A percentile compares a stretch with the other conserved stretches of the same genome.
phyloP scores from a whole-genome alignment of 2,113 vertebrate species.

The Centropristis striata region DNA sequence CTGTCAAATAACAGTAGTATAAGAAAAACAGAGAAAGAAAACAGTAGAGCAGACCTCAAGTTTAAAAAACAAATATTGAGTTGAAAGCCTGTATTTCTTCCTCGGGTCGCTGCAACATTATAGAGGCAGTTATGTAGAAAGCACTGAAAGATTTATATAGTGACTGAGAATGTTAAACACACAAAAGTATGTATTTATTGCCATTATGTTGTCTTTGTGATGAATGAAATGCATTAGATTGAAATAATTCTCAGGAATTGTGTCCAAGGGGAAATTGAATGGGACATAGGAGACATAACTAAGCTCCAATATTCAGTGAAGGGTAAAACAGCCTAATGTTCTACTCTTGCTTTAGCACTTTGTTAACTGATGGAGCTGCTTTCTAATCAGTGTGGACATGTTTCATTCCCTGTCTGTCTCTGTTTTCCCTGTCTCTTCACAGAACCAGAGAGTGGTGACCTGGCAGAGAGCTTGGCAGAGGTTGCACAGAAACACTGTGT shows the following conservation, averaged over 20 bases:
- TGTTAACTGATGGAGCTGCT: conserved; percentile 26
- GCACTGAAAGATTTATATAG: not conserved
- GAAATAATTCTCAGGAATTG: conserved; percentile 16
- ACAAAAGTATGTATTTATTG: not conserved
- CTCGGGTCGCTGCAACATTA: not conserved
- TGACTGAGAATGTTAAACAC: not conserved
- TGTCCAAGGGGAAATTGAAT: conserved; percentile 17
- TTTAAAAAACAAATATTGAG: not conserved
- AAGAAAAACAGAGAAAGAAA: no score
- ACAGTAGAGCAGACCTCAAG: not conserved
- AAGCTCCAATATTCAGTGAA: not conserved
- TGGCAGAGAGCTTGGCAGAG: conserved; percentile 74
- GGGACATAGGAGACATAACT: conserved; percentile 14
- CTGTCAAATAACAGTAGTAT: no score
- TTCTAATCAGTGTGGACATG: conserved; percentile 42
- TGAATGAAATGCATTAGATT: not conserved
- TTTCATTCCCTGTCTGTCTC: conserved; percentile 40
- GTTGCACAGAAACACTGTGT: conserved; percentile 77
- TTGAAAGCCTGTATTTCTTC: not conserved
- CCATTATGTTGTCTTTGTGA: not conserved
- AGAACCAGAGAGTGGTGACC: conserved; percentile 77
- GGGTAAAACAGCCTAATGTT: conserved; percentile 18
- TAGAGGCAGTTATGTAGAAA: not conserved
- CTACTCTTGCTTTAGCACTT: conserved; percentile 23
- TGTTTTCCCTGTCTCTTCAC: conserved; percentile 42